A percentile compares a stretch with the other conserved stretches of the same genome.
These are phyloP conservation scores for Trissolcus japonicus DNA, from an alignment of 2,888 invertebrate genomes.

Conservation along the genomic window DNA sequence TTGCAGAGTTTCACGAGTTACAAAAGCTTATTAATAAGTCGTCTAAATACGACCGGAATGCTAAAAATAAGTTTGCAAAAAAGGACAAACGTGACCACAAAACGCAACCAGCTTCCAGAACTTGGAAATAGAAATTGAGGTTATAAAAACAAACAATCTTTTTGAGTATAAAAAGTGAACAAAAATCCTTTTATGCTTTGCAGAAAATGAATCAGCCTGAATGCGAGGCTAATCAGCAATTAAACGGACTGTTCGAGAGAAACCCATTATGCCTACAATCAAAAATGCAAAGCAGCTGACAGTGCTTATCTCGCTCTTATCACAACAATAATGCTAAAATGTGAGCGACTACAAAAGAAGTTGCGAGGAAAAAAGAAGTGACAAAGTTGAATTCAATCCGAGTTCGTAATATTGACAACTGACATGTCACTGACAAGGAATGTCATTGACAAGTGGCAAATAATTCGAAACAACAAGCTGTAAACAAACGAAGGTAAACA, in stretches of 20 bases:
- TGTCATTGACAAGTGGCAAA: no score
- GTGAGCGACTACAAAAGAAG: not conserved
- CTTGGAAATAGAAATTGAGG: not conserved
- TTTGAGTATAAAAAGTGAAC: no score
- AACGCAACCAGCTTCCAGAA: no score
- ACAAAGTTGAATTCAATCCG: not conserved
- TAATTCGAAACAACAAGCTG: no score
- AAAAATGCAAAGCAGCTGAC: constrained; percentile 23
- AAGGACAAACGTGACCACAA: not conserved
- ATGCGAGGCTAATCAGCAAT: not conserved
- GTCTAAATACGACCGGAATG: not conserved
- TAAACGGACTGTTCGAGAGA: not conserved
- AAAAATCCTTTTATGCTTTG: no score
- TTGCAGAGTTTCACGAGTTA: not conserved
- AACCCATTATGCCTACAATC: constrained; percentile 7
- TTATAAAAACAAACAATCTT: no score
- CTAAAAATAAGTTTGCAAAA: constrained; percentile 1
- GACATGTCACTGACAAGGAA: not conserved
- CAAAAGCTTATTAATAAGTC: constrained; percentile 1
- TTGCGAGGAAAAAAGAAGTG: constrained; percentile 3
- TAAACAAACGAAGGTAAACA: not conserved
- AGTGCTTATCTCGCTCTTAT: constrained; percentile 22
- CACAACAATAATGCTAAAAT: constrained; percentile 4
- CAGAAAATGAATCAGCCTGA: not conserved
- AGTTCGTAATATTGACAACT: not conserved